Base-by-base conservation (phyloP, 1,140 invertebrate genomes). In the Rhizoglyphus robini region DNA sequence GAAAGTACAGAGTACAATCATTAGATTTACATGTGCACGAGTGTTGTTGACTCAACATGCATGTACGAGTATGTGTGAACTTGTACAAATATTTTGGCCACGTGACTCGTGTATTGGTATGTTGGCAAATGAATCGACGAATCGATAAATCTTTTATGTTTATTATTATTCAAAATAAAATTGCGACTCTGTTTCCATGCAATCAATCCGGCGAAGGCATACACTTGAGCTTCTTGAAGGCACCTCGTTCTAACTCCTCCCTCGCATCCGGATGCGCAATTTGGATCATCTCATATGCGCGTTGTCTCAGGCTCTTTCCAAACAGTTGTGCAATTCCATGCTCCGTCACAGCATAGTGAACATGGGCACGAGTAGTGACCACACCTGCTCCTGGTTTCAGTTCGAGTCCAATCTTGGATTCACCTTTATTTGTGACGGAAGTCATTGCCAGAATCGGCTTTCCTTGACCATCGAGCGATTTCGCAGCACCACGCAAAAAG, bases 371-470 rank as follows among this genome's bases (percentile, higher is more conserved):
- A 0, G 87, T 87, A 1, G 93, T 95, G 3, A 96, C 91, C 18
- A 97, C 90, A 49, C 92, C 91, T 69, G 88, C 89, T 70, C 88
- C 88, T 74, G 78, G 70, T 76, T 93, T 91, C 0, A 95, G 78
- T 3, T 82, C 82, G 0, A 90, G 88, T 3, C 84, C 81, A 73
- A 97, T 96, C 81, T 96, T 96, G 67, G 83, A 85, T 67, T 85
- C 85, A 20, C 88, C 88, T 71, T 85, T 87, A 59, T 83, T 84
- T 4, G 92, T 96, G 27, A 79, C 78, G 0, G 91, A 94, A 27
- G 88, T 85, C 71, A 96, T 80, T 2, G 92, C 92, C 73, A 97
- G 88, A 69, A 97, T 95, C 4, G 93, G 88, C 73, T 93, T 94
- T 25, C 93, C 93, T 67, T 81, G 77, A 0, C 90, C 87, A 76